Conservation (phyloP, 2,797 vertebrate genomes). For the Esox masquinongy region DNA sequence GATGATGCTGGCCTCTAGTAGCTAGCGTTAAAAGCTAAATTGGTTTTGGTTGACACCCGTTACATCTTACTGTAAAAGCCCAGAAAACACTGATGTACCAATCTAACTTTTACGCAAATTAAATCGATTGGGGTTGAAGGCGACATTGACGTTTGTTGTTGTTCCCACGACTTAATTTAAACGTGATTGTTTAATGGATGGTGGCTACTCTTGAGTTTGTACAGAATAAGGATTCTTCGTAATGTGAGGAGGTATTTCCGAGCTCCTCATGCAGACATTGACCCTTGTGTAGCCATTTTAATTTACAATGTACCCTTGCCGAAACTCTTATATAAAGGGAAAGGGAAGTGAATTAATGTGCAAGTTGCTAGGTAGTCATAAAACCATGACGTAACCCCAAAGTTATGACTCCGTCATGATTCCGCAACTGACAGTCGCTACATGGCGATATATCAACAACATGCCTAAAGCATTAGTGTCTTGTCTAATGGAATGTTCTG, state of each 20-base stretch:
- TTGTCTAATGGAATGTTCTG: not conserved
- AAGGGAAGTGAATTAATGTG: too few species aligned
- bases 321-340: too few species aligned
- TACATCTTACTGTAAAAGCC: too few species aligned
- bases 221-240: not conserved
- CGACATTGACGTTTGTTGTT: not conserved
- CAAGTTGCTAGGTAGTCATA: too few species aligned
- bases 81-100: too few species aligned
- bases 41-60: too few species aligned
- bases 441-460: not conserved
- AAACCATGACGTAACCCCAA: not conserved
- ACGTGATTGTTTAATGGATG: not conserved
- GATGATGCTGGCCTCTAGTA: too few species aligned
- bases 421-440: too few species aligned
- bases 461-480: not conserved
- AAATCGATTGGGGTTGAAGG: not conserved
- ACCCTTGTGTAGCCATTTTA: too few species aligned
- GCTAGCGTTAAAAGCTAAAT: too few species aligned
- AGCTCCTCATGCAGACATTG: not conserved
- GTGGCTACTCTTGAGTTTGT: not conserved
- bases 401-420: not conserved
- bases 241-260: not conserved
- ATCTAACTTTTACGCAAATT: too few species aligned
- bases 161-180: not conserved
- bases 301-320: too few species aligned